These are phyloP conservation scores for Hermatobates lingyangjiaoensis DNA, from an alignment of 1,140 invertebrate genomes.

Conservation along the genomic window DNA sequence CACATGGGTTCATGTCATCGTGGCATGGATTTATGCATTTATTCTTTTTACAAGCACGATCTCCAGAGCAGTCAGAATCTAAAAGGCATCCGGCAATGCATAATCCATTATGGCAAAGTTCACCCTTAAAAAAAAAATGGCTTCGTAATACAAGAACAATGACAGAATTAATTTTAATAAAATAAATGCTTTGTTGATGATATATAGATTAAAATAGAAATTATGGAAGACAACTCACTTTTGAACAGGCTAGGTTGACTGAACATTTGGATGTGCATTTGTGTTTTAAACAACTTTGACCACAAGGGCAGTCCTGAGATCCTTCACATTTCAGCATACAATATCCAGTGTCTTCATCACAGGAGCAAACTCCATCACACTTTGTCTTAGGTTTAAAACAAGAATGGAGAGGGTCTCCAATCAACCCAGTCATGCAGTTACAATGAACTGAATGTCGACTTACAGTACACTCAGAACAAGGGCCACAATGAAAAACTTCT, in stretches of 20 bases:
- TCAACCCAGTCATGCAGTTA: slow-evolving; percentile 55
- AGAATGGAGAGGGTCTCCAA: slow-evolving; percentile 57
- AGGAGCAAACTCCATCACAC: slow-evolving; percentile 46
- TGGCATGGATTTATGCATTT: slow-evolving; percentile 54
- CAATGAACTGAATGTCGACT: slow-evolving; percentile 67
- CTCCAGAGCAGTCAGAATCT: slow-evolving; percentile 58
- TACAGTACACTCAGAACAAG: slow-evolving; percentile 63
- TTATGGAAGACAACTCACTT: too few species aligned
- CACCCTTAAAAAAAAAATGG: slow-evolving; percentile 28
- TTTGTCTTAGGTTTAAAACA: slow-evolving; percentile 43
- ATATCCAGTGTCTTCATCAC: slow-evolving; percentile 50
- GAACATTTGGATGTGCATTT: slow-evolving; percentile 41
- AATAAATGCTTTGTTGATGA: too few species aligned
- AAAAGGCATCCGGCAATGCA: slow-evolving; percentile 54
- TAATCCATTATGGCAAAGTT: slow-evolving; percentile 38
- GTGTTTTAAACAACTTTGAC: slow-evolving; percentile 40
- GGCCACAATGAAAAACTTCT: slow-evolving; percentile 44
- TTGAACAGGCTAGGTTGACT: too few species aligned
- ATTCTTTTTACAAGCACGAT: slow-evolving; percentile 41
- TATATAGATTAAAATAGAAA: too few species aligned
- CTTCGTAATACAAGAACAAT: too few species aligned
- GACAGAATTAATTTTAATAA: too few species aligned
- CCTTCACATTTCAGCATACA: slow-evolving; percentile 45
- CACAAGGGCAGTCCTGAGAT: slow-evolving; percentile 52
- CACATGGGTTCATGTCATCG: slow-evolving; percentile 35